These are phyloP conservation scores for Machaerirhynchus nigripectus DNA, from an alignment of 2,113 vertebrate genomes.

Conservation along the genomic window DNA sequence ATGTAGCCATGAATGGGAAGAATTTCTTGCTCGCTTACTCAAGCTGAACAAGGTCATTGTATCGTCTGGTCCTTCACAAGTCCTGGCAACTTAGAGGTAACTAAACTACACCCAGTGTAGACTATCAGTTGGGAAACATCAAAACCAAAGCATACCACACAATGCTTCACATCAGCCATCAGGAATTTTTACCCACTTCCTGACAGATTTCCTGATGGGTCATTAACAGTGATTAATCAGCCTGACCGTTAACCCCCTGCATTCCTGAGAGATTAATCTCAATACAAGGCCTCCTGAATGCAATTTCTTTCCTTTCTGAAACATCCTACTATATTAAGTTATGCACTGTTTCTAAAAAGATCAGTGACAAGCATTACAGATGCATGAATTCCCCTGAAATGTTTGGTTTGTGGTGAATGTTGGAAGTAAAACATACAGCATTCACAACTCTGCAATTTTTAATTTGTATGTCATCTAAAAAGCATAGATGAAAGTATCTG, in stretches of 20 bases:
- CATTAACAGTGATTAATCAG: slow-evolving; percentile 67
- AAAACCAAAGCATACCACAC: slow-evolving; percentile 45
- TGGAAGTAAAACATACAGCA: slow-evolving; percentile 42
- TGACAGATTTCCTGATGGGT: slow-evolving; percentile 70
- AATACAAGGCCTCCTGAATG: slow-evolving; percentile 47
- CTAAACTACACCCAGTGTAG: not conserved
- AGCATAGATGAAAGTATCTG: slow-evolving; percentile 1
- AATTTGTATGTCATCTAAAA: slow-evolving; percentile 28
- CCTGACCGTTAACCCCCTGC: slow-evolving; percentile 70
- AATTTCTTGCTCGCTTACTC: not conserved
- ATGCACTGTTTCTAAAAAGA: slow-evolving; percentile 35
- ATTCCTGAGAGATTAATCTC: slow-evolving; percentile 75
- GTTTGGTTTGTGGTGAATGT: slow-evolving; percentile 49
- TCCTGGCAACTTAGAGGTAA: not conserved
- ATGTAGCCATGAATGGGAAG: not conserved
- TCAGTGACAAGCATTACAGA: slow-evolving; percentile 24
- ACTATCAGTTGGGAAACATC: slow-evolving; percentile 34
- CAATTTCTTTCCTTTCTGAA: slow-evolving; percentile 66
- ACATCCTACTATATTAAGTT: slow-evolving; percentile 49
- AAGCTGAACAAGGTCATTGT: not conserved
- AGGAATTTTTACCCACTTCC: slow-evolving; percentile 73
- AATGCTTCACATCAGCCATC: slow-evolving; percentile 57
- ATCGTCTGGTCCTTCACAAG: not conserved
- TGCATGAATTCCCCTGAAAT: slow-evolving; percentile 48
- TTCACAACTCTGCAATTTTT: slow-evolving; percentile 24